Evolutionary conservation across 35 echinoderm and acorn worm species (phyloP).

Genomic region (Stichopus chloronotus): DNA sequence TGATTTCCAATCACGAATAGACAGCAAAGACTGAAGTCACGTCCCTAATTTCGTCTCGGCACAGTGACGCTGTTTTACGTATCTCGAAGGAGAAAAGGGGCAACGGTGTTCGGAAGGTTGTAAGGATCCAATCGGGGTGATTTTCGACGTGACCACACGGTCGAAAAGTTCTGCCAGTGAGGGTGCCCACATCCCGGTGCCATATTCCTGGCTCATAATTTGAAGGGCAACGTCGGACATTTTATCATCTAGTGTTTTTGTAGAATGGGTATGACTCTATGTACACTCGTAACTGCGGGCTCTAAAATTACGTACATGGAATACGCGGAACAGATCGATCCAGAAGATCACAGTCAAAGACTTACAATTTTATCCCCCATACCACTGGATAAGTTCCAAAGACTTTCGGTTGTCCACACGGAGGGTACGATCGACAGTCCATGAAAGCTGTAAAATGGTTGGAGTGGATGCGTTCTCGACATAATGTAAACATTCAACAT

Average conservation of each 20-base stretch:
- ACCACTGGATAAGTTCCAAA: neutral
- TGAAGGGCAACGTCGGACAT: conserved; percentile 26
- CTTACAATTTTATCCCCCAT: conserved; percentile 2
- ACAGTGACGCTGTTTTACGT: too few species aligned
- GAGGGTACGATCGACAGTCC: too few species aligned
- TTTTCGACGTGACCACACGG: neutral
- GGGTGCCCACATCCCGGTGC: neutral
- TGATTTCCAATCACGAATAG: too few species aligned
- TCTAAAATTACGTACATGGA: conserved; percentile 20
- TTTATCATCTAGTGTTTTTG: neutral
- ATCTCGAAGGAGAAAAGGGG: too few species aligned
- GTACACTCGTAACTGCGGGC: neutral
- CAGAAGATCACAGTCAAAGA: neutral
- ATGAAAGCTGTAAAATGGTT: too few species aligned
- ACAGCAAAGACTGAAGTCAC: too few species aligned
- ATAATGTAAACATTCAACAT: too few species aligned
- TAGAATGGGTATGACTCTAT: neutral
- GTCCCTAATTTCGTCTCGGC: too few species aligned
- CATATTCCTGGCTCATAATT: conserved; percentile 20
- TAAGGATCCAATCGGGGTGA: too few species aligned
- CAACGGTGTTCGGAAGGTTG: too few species aligned
- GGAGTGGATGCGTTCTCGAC: too few species aligned
- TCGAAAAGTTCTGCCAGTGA: neutral
- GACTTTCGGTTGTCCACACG: neutral
- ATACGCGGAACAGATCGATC: neutral